phyloP scores from a whole-genome alignment of 2,888 invertebrate species.

The Drosophila pseudotakahashii region DNA sequence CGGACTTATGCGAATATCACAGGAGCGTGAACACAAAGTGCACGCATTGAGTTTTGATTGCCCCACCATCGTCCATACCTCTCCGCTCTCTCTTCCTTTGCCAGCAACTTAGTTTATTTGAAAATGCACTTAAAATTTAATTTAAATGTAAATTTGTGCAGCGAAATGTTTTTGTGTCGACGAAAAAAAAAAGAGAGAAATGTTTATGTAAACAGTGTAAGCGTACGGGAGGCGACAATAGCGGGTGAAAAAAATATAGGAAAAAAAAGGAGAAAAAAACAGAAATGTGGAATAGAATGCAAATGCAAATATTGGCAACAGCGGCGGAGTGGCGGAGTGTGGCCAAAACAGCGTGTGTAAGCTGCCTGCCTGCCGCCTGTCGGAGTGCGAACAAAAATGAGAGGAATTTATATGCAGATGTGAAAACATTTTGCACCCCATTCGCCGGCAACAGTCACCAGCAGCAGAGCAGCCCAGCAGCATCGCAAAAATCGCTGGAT shows the following conservation, averaged over 20 bases:
- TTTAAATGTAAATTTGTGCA: constrained; percentile 81
- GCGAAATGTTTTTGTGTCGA: constrained; percentile 76
- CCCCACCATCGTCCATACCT: constrained; percentile 23
- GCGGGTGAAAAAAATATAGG: constrained; percentile 37
- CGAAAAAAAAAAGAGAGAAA: constrained; percentile 62
- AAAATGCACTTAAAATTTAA: constrained; percentile 81
- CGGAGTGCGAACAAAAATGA: constrained; percentile 72
- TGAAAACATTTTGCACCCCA: constrained; percentile 79
- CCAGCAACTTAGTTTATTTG: constrained; percentile 78
- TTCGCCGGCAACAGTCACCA: constrained; percentile 56
- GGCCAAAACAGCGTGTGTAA: constrained; percentile 61
- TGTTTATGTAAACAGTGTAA: constrained; percentile 80
- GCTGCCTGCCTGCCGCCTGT: constrained; percentile 58
- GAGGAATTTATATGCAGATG: constrained; percentile 81
- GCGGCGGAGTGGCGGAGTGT: constrained; percentile 15
- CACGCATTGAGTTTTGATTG: constrained; percentile 80
- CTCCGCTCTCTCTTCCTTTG: constrained; percentile 1
- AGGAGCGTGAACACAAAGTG: constrained; percentile 68
- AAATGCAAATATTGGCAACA: constrained; percentile 81
- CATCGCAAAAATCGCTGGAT: constrained; percentile 7
- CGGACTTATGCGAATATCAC: constrained; percentile 44
- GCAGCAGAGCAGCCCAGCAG: constrained; percentile 13
- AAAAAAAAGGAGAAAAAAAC: constrained; percentile 32
- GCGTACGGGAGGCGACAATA: constrained; percentile 62
- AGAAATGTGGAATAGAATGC: constrained; percentile 74